Conservation (phyloP, 1,140 invertebrate species). For the Microplitis mediator region DNA sequence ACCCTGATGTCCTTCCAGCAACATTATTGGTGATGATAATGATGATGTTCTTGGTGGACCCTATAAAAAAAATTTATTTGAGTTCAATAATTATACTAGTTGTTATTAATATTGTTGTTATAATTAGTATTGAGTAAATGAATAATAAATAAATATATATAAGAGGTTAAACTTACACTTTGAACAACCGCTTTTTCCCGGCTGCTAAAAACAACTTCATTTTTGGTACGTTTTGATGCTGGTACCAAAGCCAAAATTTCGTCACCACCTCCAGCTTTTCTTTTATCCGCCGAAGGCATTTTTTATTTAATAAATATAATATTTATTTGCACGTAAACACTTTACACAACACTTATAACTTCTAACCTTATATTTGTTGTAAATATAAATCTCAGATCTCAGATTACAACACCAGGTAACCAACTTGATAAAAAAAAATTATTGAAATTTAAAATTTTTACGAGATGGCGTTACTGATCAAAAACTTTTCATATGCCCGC, state of each 20-base stretch:
- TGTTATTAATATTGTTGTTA: too few species aligned
- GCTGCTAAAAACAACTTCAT: conserved; percentile 71
- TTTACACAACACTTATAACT: too few species aligned
- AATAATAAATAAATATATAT: conserved; percentile 6
- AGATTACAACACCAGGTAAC: too few species aligned
- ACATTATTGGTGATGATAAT: conserved; percentile 93
- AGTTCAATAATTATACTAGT: conserved; percentile 27
- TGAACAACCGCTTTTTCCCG: conserved; percentile 73
- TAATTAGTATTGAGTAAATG: background rate
- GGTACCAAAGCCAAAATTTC: conserved; percentile 73
- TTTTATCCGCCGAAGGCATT: conserved; percentile 64
- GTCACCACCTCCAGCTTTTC: conserved; percentile 65
- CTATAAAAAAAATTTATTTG: conserved; percentile 46
- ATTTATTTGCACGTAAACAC: too few species aligned
- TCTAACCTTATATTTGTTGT: too few species aligned
- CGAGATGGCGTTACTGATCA: too few species aligned
- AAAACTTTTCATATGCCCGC: too few species aligned
- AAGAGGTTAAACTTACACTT: conserved; percentile 58
- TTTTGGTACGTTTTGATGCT: conserved; percentile 70
- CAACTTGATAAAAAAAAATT: too few species aligned
- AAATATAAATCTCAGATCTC: too few species aligned
- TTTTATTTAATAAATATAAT: conserved; percentile 18
- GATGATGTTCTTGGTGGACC: conserved; percentile 84
- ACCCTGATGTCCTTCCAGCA: conserved; percentile 94
- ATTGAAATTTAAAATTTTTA: too few species aligned